Conservation (phyloP, 1,140 invertebrate genomes). For the Drosophila trapezifrons region DNA sequence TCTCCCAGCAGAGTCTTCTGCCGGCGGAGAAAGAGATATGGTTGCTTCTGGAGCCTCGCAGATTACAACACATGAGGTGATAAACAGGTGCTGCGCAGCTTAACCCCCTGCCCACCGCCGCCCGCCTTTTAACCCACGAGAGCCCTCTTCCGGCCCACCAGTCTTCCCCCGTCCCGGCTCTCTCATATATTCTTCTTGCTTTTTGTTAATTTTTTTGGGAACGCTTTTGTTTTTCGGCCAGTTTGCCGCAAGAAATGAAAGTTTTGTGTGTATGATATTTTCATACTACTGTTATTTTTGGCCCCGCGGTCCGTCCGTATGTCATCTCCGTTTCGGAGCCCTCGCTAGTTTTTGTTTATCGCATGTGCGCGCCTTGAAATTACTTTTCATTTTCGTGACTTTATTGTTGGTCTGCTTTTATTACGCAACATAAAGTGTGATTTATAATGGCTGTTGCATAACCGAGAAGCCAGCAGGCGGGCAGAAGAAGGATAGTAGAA, state of each 20-base stretch:
- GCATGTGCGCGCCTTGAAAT: conserved; percentile 79
- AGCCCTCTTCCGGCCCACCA: neutral
- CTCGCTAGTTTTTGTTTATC: conserved; percentile 60
- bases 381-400: conserved; percentile 78
- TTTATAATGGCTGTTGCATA: conserved; percentile 59
- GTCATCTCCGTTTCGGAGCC: conserved; percentile 54
- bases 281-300: conserved; percentile 77
- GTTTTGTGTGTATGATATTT: conserved; percentile 74
- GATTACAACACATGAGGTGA: conserved; percentile 80
- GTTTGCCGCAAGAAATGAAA: conserved; percentile 78
- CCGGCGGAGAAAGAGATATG: conserved; percentile 12
- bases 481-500: conserved; percentile 13
- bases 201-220: conserved; percentile 67
- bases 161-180: neutral
- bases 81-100: conserved; percentile 76
- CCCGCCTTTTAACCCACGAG: conserved; percentile 6
- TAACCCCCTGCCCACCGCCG: conserved; percentile 35
- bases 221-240: conserved; percentile 67
- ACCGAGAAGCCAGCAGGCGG: conserved; percentile 9
- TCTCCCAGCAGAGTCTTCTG: conserved; percentile 45
- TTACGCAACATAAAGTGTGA: conserved; percentile 71
- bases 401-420: conserved; percentile 58
- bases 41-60: conserved; percentile 64
- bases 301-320: conserved; percentile 38
- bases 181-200: conserved; percentile 47